Percentiles rank a stretch among this genome's conserved stretches.
Conservation (phyloP, 2,797 vertebrate species). For the Trachurus trachurus region DNA sequence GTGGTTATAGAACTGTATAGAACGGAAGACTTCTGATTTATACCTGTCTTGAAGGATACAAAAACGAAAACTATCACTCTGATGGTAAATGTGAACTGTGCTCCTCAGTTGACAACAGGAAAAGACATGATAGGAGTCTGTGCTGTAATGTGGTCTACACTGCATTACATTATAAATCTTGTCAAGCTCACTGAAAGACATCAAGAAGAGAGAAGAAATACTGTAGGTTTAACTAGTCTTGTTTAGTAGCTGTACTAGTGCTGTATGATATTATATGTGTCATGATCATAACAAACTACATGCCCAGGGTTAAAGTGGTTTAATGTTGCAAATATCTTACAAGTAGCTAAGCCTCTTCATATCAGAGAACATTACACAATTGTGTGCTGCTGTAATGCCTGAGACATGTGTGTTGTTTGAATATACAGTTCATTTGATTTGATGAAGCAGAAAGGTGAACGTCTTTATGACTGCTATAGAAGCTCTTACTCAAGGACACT, state of each 20-base stretch:
- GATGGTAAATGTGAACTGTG: neutral
- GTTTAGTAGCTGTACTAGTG: neutral
- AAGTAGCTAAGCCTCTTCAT: too few species aligned
- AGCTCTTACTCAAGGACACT: slow-evolving; percentile 39
- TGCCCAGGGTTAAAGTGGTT: neutral
- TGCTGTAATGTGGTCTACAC: slow-evolving; percentile 2
- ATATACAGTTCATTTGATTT: slow-evolving; percentile 1
- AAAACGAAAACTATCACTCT: neutral
- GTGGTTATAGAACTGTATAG: slow-evolving; percentile 42
- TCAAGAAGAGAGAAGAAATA: neutral
- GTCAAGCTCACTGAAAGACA: neutral
- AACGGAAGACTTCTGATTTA: slow-evolving; percentile 38
- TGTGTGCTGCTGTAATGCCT: neutral
- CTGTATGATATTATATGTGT: neutral
- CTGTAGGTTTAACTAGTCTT: neutral
- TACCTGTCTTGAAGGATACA: neutral
- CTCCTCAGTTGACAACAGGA: neutral
- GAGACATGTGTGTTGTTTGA: neutral
- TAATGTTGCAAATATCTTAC: neutral
- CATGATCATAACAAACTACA: neutral
- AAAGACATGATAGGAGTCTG: slow-evolving; percentile 5
- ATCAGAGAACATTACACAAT: neutral
- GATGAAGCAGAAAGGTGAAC: neutral
- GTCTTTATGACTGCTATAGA: slow-evolving; percentile 2
- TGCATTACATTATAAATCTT: neutral